These are phyloP conservation scores for Pyralis farinalis DNA, from an alignment of 2,888 invertebrate genomes.

Conservation along the genomic window DNA sequence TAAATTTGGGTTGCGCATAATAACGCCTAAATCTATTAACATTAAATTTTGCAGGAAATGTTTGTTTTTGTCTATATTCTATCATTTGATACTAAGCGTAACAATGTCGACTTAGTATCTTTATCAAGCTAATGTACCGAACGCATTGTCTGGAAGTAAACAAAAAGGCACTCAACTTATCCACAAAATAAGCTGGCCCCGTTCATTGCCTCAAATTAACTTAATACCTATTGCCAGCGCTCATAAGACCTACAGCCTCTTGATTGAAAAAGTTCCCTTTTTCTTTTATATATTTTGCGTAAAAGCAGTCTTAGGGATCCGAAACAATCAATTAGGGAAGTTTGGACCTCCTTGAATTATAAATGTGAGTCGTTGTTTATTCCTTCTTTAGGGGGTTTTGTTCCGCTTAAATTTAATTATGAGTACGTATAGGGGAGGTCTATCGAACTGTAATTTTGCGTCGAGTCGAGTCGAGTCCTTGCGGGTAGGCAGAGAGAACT, in stretches of 20 bases:
- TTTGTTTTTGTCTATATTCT: too few species aligned
- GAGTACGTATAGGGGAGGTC: too few species aligned
- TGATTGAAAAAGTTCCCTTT: not conserved
- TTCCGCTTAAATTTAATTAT: too few species aligned
- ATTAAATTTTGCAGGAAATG: too few species aligned
- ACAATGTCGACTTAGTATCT: too few species aligned
- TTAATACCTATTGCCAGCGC: not conserved
- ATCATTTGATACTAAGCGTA: too few species aligned
- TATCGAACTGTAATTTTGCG: too few species aligned
- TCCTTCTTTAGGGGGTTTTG: conserved; percentile 17
- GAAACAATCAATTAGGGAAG: conserved; percentile 72
- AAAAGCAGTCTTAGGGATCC: conserved; percentile 55
- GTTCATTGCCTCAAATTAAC: not conserved
- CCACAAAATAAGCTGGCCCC: not conserved
- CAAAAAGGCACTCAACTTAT: not conserved
- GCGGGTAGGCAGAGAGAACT: too few species aligned
- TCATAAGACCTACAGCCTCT: not conserved
- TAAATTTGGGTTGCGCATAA: too few species aligned
- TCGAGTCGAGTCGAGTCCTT: too few species aligned
- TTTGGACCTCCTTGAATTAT: conserved; percentile 66
- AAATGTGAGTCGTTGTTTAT: conserved; percentile 51
- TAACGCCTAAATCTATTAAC: too few species aligned
- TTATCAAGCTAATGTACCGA: too few species aligned
- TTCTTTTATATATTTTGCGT: conserved; percentile 25
- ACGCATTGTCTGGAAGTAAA: not conserved